A percentile compares a stretch with the other conserved stretches of the same genome.
Evolutionary conservation across 2,113 vertebrate genomes (phyloP).

Genomic region (Phalacrocorax aristotelis): DNA sequence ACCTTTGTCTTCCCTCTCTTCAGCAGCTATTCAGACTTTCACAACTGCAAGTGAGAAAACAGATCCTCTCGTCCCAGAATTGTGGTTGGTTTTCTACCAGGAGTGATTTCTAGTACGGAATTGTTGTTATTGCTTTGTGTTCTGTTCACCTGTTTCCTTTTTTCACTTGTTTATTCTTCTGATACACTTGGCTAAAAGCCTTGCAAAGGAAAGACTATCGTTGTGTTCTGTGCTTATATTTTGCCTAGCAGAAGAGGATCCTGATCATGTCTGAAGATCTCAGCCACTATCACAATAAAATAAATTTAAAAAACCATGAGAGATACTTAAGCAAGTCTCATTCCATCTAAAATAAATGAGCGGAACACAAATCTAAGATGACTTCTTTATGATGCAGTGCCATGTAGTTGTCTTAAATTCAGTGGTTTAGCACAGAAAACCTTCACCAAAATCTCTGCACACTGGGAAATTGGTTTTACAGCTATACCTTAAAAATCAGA

Average conservation of each 20-base stretch:
- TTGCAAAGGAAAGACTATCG: not conserved
- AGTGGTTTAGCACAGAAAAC: not conserved
- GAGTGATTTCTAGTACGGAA: not conserved
- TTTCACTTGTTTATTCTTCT: not conserved
- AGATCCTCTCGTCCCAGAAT: not conserved
- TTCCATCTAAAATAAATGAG: not conserved
- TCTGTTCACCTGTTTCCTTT: not conserved
- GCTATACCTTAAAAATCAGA: not conserved
- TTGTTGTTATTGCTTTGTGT: not conserved
- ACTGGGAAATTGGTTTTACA: not conserved
- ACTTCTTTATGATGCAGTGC: not conserved
- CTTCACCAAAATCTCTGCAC: not conserved
- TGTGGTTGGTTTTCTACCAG: not conserved
- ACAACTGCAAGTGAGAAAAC: not conserved
- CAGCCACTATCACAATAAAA: not conserved
- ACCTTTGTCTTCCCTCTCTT: not conserved
- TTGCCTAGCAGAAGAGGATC: not conserved
- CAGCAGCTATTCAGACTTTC: not conserved
- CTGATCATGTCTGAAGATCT: not conserved
- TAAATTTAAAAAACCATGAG: not conserved
- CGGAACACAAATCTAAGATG: not conserved
- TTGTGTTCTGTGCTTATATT: not conserved
- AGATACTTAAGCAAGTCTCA: not conserved
- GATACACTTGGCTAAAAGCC: not conserved
- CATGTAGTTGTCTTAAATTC: not conserved